Base-by-base conservation (phyloP, 2,888 invertebrate genomes). In the Dryomyza anilis region DNA sequence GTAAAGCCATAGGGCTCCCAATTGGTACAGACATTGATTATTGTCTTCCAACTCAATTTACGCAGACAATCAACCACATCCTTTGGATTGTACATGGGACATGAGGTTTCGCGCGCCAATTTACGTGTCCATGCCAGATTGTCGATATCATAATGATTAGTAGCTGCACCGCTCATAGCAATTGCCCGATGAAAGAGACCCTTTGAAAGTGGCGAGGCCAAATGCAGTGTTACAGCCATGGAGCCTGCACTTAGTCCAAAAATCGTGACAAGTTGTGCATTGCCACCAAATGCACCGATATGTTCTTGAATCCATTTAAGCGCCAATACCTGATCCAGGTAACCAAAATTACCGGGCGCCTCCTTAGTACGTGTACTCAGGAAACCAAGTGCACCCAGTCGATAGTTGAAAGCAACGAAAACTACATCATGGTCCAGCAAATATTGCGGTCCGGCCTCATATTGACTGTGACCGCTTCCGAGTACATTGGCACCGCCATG, bases 181-280 rank as follows among this genome's bases (percentile, higher is more conserved):
- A 91, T 87, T 0, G 85, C 91, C 43, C 87, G 85, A 73, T 91
- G 90, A 80, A 91, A 91, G 0, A 91, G 73, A 79, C 86, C 87
- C 76, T 81, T 82, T 0, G 89, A 87, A 84, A 90, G 85, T 0
- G 89, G 88, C 0, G 90, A 90, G 1, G 86, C 84, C 81, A 88
- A 79, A 56, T 86, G 86, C 50, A 86, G 73, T 50, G 83, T 79
- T 2, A 85, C 84, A 4, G 86, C 85, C 72, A 79, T 80, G 1
- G 84, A 77, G 0, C 86, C 86, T 0, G 86, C 84, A 71, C 85
- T 85, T 75, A 86, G 85, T 0, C 91, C 91, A 0, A 86, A 74
- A 12, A 91, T 80, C 0, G 91, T 91, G 0, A 91, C 88, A 1
- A 77, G 76, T 43, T 85, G 76, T 0, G 88, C 86, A 78, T 91